These are phyloP conservation scores for Sardinella longiceps DNA, from an alignment of 2,797 vertebrate genomes.

Conservation along the genomic window DNA sequence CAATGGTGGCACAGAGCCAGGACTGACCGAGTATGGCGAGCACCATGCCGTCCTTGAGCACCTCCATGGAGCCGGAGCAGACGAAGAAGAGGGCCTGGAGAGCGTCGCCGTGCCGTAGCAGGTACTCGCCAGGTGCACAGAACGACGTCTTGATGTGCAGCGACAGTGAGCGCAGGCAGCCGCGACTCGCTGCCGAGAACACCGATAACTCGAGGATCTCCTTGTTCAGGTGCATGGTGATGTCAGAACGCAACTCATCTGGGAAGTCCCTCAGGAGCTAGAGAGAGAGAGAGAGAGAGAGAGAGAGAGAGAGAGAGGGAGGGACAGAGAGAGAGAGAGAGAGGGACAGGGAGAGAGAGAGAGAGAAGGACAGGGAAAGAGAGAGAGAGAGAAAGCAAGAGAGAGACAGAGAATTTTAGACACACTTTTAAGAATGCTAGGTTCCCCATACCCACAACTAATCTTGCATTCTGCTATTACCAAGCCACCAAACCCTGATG, in stretches of 20 bases:
- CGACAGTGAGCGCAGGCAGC: slow-evolving; percentile 95
- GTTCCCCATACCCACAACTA: too few species aligned
- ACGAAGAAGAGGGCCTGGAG: slow-evolving; percentile 97
- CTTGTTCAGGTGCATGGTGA: slow-evolving; percentile 98
- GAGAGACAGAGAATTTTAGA: too few species aligned
- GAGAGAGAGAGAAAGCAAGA: slow-evolving; percentile 6
- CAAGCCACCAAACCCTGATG: too few species aligned
- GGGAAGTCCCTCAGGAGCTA: slow-evolving; percentile 98
- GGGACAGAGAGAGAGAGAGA: neutral
- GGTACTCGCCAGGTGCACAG: slow-evolving; percentile 95
- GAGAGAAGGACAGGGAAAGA: neutral
- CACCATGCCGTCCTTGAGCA: slow-evolving; percentile 94
- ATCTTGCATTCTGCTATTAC: too few species aligned
- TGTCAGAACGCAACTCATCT: slow-evolving; percentile 95
- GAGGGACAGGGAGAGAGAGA: neutral
- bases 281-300: slow-evolving; percentile 26
- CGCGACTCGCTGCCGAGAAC: slow-evolving; percentile 92
- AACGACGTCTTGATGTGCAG: slow-evolving; percentile 99
- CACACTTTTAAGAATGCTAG: too few species aligned
- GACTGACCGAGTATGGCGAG: slow-evolving; percentile 93
- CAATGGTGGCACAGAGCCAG: neutral
- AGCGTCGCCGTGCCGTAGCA: slow-evolving; percentile 93
- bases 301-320: slow-evolving; percentile 10
- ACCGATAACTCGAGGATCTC: slow-evolving; percentile 95
- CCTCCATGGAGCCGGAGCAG: slow-evolving; percentile 98